phyloP scores from a whole-genome alignment of 2,113 vertebrate species.

The Oreocharis arfaki region DNA sequence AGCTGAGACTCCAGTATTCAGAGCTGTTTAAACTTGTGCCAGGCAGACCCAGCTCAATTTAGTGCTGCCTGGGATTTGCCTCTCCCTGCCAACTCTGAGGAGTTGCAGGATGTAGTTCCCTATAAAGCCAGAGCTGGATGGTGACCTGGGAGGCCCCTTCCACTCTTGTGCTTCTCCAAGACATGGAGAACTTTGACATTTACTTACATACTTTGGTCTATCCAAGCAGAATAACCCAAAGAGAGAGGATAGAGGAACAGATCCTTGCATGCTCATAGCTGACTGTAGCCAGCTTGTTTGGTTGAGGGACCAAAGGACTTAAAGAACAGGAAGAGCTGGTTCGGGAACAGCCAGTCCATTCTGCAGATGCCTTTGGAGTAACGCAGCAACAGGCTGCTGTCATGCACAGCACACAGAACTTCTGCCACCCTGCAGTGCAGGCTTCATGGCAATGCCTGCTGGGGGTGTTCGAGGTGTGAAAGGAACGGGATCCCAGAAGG shows the following conservation, averaged over 20 bases:
- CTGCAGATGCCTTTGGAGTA: not conserved
- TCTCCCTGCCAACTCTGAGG: not conserved
- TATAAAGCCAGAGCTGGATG: not conserved
- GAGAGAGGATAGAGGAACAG: not conserved
- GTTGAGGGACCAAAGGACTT: not conserved
- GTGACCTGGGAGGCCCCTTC: not conserved
- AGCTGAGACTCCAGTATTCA: not conserved
- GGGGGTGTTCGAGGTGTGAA: not conserved
- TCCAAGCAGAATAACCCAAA: not conserved
- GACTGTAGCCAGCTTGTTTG: not conserved
- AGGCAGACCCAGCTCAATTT: not conserved
- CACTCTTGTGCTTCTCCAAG: not conserved
- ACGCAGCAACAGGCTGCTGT: not conserved
- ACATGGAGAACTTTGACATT: not conserved
- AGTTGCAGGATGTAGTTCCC: not conserved
- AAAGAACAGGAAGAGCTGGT: not conserved
- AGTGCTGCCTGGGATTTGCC: not conserved
- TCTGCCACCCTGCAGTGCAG: not conserved
- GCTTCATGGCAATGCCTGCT: not conserved
- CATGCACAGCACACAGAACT: slow-evolving; percentile 9
- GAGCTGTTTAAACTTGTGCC: not conserved
- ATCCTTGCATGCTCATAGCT: not conserved
- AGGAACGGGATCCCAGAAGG: not conserved
- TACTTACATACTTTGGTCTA: not conserved
- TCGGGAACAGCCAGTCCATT: not conserved